Conservation (phyloP, 2,797 vertebrate genomes). For the Clarias platycephalus region DNA sequence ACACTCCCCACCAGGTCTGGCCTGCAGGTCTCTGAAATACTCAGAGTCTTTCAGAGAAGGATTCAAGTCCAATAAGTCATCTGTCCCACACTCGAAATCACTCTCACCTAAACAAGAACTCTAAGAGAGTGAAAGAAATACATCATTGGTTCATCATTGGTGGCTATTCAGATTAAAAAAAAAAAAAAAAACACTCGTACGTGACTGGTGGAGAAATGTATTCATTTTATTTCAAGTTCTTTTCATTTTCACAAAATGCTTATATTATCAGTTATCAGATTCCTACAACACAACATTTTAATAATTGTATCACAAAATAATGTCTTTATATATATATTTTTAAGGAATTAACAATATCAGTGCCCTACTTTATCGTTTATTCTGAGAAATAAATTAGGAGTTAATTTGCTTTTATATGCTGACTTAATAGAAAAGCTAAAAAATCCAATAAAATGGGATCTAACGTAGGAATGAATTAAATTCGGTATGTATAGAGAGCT, state of each 20-base stretch:
- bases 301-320: not conserved
- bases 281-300: not conserved
- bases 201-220: not conserved
- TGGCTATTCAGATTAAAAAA: not conserved
- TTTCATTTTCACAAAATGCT: not conserved
- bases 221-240: not conserved
- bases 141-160: not conserved
- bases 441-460: not conserved
- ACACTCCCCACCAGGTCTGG: slow-evolving; percentile 12
- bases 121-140: slow-evolving; percentile 62
- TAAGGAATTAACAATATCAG: not conserved
- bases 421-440: not conserved
- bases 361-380: not conserved
- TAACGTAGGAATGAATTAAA: not conserved
- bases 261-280: not conserved
- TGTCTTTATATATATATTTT: not conserved
- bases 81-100: slow-evolving; percentile 70
- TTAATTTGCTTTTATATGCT: not conserved
- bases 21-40: slow-evolving; percentile 83
- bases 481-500: not conserved
- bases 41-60: slow-evolving; percentile 78
- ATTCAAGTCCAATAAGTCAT: slow-evolving; percentile 80
- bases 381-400: not conserved
- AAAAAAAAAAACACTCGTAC: not conserved
- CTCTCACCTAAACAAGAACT: slow-evolving; percentile 75